Evolutionary conservation across 2,797 vertebrate genomes (phyloP), one percentile per base, ranked within the genome.

Genomic region (Salarias fasciatus): DNA sequence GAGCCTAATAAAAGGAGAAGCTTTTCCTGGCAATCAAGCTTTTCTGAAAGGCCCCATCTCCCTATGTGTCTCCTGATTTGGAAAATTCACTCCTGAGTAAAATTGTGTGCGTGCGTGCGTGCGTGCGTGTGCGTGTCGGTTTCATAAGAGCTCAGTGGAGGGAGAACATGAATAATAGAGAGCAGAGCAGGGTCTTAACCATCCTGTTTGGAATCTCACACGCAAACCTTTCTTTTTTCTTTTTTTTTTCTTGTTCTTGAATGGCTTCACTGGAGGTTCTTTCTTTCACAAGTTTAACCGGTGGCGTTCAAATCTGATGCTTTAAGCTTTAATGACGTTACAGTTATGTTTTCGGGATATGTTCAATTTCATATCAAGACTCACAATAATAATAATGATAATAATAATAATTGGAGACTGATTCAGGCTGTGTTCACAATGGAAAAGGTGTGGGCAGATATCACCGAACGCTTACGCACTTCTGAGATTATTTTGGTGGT

Each of bases 91-190:
- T 76, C 30, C 28, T 31, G 75, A 83, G 80, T 82, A 82, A 77
- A 79, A 59, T 64, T 47, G 36, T 75, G 72, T 64, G 75, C 66
- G 64, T 69, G 41, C 69, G 37, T 31, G 30, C 4, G 51, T 43
- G 28, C 59, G 24, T 35, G 67, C 28, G 57, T 59, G 49, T 60
- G 13, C 10, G 48, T 66, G 79, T 60, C 74, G 41, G 81, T 90
- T 91, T 91, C 72, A 81, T 85, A 89, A 88, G 84, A 90, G 78
- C 77, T 77, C 66, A 64, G 81, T 80, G 63, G 80, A 77, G 83
- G 72, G 69, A 82, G 79, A 82, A 66, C 86, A 90, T 92, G 83
- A 92, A 92, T 93, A 90, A 92, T 91, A 80, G 75, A 92, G 73
- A 86, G 54, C 60, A 64, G 82, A 85, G 83, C 72, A 65, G 76